Conservation (phyloP, 1,140 invertebrate species). For the Palaemon carinicauda region DNA sequence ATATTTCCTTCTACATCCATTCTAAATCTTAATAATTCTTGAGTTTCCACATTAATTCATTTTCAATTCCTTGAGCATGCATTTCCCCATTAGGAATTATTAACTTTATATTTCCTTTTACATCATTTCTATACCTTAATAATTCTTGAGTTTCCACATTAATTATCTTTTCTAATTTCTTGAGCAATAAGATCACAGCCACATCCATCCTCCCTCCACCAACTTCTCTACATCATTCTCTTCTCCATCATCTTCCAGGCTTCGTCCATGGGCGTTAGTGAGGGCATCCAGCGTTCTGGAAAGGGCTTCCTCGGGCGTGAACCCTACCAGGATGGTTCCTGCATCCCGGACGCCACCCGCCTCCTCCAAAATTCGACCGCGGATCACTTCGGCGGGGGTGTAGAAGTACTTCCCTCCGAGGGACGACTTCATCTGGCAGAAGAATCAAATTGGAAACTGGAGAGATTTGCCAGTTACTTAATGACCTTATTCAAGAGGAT, state of each 20-base stretch:
- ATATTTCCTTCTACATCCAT: too few relatives aligned
- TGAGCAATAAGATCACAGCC: too few relatives aligned
- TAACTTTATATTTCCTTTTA: too few relatives aligned
- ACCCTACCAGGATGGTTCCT: constrained; percentile 13
- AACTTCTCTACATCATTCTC: constrained; percentile 9
- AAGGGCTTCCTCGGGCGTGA: constrained; percentile 21
- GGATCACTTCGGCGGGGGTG: constrained; percentile 21
- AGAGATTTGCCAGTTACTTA: background rate
- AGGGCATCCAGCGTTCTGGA: constrained; percentile 15
- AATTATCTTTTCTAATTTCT: too few relatives aligned
- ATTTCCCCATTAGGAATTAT: too few relatives aligned
- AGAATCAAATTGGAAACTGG: too few relatives aligned
- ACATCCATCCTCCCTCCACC: too few relatives aligned
- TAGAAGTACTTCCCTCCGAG: constrained; percentile 24
- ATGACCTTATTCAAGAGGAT: background rate
- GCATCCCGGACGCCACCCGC: background rate
- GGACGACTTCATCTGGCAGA: constrained; percentile 7
- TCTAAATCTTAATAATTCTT: too few relatives aligned
- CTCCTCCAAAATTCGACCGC: constrained; percentile 4
- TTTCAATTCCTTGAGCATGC: too few relatives aligned
- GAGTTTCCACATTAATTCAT: too few relatives aligned
- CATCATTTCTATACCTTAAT: too few relatives aligned
- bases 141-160: too few relatives aligned
- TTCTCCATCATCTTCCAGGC: background rate
- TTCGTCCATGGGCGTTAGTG: background rate